phyloP scores from a whole-genome alignment of 2,797 vertebrate genomes.

The Artibeus jamaicensis region DNA sequence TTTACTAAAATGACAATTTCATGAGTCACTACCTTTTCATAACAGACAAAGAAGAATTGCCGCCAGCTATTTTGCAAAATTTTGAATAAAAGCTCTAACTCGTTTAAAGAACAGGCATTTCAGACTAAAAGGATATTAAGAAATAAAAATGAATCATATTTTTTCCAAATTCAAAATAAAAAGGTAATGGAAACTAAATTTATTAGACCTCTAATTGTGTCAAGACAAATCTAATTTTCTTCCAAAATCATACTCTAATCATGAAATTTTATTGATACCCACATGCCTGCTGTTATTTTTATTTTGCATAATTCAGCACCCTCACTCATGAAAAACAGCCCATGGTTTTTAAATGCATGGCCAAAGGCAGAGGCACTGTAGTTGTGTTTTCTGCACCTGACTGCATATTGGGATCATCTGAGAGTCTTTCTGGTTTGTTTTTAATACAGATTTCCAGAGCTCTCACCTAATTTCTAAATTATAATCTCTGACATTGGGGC shows the following conservation, averaged over 20 bases:
- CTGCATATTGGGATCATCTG: background rate
- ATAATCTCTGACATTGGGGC: background rate
- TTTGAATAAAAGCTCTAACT: background rate
- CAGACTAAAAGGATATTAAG: background rate
- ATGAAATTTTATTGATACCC: background rate
- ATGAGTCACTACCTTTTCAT: background rate
- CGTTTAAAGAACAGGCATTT: slow-evolving; percentile 32
- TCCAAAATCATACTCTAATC: background rate
- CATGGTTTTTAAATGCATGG: background rate
- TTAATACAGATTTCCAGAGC: background rate
- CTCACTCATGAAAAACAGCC: slow-evolving; percentile 1
- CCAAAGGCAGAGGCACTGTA: background rate
- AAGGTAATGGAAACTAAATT: slow-evolving; percentile 30
- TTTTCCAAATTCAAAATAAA: slow-evolving; percentile 45
- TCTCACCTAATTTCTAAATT: background rate
- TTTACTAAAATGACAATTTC: slow-evolving; percentile 13
- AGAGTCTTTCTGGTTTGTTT: background rate
- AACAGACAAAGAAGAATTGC: background rate
- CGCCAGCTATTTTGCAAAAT: background rate
- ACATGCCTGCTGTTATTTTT: slow-evolving; percentile 34
- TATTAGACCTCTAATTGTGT: background rate
- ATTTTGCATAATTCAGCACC: background rate
- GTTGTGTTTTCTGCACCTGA: background rate
- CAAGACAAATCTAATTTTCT: slow-evolving; percentile 29
- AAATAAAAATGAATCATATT: background rate